These are phyloP conservation scores for Brachypterus glaber DNA, from an alignment of 2,888 invertebrate genomes.

Conservation along the genomic window DNA sequence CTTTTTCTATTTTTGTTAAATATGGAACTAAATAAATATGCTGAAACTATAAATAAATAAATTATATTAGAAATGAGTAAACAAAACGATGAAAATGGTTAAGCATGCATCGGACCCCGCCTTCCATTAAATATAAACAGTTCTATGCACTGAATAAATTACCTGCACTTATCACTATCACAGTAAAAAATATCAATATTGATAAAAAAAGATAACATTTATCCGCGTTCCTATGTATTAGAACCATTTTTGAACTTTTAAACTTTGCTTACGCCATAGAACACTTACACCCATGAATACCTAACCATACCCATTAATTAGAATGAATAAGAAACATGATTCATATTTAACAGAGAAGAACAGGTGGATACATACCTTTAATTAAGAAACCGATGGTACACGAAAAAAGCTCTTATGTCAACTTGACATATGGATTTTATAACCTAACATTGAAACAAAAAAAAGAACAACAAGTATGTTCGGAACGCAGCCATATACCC, in stretches of 20 bases:
- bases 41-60: slow-evolving; percentile 12
- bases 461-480: too few species aligned
- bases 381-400: neutral
- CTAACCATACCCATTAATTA: slow-evolving; percentile 1
- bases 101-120: slow-evolving; percentile 12
- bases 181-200: slow-evolving; percentile 16
- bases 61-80: neutral
- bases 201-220: slow-evolving; percentile 17
- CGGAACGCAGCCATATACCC: neutral
- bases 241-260: slow-evolving; percentile 20
- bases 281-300: too few species aligned
- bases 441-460: too few species aligned
- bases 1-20: slow-evolving; percentile 14
- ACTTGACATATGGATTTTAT: too few species aligned
- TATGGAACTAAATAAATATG: slow-evolving; percentile 12
- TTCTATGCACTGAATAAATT: slow-evolving; percentile 8
- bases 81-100: neutral
- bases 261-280: too few species aligned
- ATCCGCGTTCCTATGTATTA: slow-evolving; percentile 21
- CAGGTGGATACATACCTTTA: slow-evolving; percentile 1
- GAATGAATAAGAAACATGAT: slow-evolving; percentile 1
- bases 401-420: too few species aligned
- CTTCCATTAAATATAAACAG: slow-evolving; percentile 3
- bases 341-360: neutral
- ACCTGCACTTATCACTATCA: slow-evolving; percentile 20